These are phyloP conservation scores for Bicyclus anynana DNA, from an alignment of 1,140 invertebrate species.

Conservation along the genomic window DNA sequence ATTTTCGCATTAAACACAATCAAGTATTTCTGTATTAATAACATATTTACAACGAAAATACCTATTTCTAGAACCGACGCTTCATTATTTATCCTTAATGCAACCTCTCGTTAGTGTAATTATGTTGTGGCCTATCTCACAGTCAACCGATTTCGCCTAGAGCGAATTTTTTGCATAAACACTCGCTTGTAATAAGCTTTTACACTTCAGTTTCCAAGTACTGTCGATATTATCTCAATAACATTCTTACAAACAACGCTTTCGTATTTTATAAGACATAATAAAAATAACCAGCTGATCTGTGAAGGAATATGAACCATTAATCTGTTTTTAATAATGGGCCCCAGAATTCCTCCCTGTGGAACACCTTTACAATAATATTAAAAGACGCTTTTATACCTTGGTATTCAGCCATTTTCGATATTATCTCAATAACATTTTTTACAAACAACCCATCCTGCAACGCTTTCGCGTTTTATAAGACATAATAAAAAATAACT, in stretches of 20 bases:
- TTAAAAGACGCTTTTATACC: conserved; percentile 19
- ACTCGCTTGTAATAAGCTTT: conserved; percentile 18
- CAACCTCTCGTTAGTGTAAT: conserved; percentile 42
- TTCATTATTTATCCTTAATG: conserved; percentile 53
- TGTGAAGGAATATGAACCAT: not conserved
- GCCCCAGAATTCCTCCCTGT: too few species aligned
- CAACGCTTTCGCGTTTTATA: not conserved
- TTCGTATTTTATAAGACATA: not conserved
- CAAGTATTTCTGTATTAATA: not conserved
- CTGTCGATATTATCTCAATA: conserved; percentile 30
- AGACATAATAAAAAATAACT: not conserved
- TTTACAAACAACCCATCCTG: too few species aligned
- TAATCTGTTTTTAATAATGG: not conserved
- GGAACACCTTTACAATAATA: too few species aligned
- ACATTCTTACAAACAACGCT: conserved; percentile 27
- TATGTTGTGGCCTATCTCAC: conserved; percentile 27
- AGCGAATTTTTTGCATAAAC: conserved; percentile 32
- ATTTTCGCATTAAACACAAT: not conserved
- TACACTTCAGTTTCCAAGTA: conserved; percentile 26
- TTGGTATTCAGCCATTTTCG: conserved; percentile 25
- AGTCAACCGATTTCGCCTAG: conserved; percentile 25
- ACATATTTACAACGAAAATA: not conserved
- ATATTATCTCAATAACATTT: conserved; percentile 32
- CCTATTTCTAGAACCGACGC: conserved; percentile 30
- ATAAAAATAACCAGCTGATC: not conserved